Conservation (phyloP, 2,113 vertebrate species). For the Pelobates fuscus region DNA sequence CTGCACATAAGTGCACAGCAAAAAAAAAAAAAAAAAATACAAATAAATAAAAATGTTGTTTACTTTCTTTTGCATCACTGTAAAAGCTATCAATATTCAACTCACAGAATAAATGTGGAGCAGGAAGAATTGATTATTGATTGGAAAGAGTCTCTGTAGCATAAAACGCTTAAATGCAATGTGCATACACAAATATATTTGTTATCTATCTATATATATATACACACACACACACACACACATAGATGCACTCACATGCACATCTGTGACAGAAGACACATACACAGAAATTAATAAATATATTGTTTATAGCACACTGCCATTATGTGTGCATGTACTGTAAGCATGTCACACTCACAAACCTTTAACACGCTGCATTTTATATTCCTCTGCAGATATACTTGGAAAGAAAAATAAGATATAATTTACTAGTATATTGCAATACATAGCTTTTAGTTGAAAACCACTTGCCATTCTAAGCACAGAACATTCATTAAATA, state of each 20-base stretch:
- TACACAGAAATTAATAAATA: too few relatives aligned
- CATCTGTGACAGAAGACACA: too few relatives aligned
- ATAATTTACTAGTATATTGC: not conserved
- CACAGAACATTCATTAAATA: constrained; percentile 40
- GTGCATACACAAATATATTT: too few relatives aligned
- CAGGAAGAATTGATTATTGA: not conserved
- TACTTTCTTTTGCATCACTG: not conserved
- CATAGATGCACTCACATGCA: too few relatives aligned
- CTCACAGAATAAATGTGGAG: not conserved
- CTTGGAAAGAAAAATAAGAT: not conserved
- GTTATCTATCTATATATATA: too few relatives aligned
- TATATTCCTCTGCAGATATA: not conserved
- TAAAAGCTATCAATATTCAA: not conserved
- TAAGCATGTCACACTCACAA: not conserved
- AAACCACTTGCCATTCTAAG: constrained; percentile 42
- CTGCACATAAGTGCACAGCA: not conserved
- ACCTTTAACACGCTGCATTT: not conserved
- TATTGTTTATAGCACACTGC: too few relatives aligned
- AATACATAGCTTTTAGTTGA: not conserved
- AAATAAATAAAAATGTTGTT: too few relatives aligned
- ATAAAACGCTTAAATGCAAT: too few relatives aligned
- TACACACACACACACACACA: too few relatives aligned
- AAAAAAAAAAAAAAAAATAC: too few relatives aligned
- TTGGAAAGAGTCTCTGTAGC: too few relatives aligned
- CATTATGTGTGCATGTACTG: not conserved